phyloP scores from a whole-genome alignment of 2,797 vertebrate species.

The Huso huso region DNA sequence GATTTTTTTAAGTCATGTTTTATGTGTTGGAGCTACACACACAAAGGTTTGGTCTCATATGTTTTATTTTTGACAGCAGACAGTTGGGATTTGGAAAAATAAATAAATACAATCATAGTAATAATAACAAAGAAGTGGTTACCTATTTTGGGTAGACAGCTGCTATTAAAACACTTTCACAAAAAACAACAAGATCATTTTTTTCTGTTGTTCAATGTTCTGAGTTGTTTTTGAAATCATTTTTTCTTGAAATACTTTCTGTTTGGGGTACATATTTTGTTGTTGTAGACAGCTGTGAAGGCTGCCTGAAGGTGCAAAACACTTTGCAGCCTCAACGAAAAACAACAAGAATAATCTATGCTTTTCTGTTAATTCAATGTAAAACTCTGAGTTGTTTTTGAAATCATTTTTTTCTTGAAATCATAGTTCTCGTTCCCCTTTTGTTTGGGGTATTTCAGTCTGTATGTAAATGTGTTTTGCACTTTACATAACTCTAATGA shows the following conservation, averaged over 20 bases:
- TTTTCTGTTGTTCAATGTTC: too few relatives aligned
- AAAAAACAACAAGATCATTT: too few relatives aligned
- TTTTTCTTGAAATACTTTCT: too few relatives aligned
- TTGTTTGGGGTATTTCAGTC: too few relatives aligned
- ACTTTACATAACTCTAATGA: too few relatives aligned
- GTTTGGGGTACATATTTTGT: neutral
- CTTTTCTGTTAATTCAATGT: neutral
- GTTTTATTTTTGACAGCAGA: neutral
- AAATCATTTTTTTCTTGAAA: too few relatives aligned
- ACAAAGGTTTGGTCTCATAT: neutral
- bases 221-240: too few relatives aligned
- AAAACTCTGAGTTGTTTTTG: neutral
- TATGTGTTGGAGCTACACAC: neutral
- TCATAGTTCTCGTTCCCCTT: too few relatives aligned
- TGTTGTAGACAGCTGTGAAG: conserved; percentile 6
- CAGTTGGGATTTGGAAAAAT: neutral
- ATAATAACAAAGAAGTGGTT: neutral
- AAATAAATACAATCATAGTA: neutral
- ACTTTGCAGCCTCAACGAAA: neutral
- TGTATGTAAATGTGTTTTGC: too few relatives aligned
- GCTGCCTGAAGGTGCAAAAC: neutral
- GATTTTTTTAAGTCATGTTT: neutral
- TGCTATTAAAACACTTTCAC: too few relatives aligned
- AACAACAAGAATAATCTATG: neutral
- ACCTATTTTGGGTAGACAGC: too few relatives aligned